Conservation (phyloP, 2,113 vertebrate genomes). For the Larimichthys polyactis region DNA sequence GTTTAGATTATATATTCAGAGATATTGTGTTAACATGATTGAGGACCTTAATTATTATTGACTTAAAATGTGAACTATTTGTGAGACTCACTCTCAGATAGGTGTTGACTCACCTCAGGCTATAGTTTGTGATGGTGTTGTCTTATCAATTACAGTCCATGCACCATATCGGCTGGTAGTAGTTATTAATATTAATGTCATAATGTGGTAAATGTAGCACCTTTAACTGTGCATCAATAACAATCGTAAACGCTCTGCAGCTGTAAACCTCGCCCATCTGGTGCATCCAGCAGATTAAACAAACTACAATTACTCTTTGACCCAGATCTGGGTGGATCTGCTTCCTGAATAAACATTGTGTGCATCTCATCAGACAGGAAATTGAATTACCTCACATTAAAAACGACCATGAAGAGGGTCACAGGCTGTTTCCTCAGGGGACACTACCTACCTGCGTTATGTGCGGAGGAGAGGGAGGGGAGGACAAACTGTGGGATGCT, state of each 20-base stretch:
- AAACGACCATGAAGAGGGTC: constrained; percentile 46
- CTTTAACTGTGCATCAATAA: neutral
- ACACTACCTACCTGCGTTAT: constrained; percentile 42
- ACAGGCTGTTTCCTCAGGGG: constrained; percentile 57
- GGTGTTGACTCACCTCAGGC: neutral
- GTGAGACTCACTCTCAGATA: neutral
- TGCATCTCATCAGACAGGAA: constrained; percentile 58
- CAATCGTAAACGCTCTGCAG: neutral
- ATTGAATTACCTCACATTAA: constrained; percentile 58
- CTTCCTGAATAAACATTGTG: constrained; percentile 53
- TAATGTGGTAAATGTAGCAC: constrained; percentile 6
- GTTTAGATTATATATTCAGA: neutral
- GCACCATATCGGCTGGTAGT: neutral
- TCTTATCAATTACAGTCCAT: neutral
- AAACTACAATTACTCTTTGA: constrained; percentile 47
- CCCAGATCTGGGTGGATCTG: constrained; percentile 46
- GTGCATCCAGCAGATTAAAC: constrained; percentile 25
- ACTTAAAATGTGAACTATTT: neutral
- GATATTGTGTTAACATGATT: neutral
- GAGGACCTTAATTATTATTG: too few species aligned
- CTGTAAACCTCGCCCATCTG: constrained; percentile 38
- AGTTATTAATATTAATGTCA: neutral
- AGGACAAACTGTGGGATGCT: constrained; percentile 45
- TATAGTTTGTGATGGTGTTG: neutral
- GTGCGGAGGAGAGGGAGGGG: constrained; percentile 18